Conservation (phyloP, 2,888 invertebrate genomes). For the Gryllus longicercus region DNA sequence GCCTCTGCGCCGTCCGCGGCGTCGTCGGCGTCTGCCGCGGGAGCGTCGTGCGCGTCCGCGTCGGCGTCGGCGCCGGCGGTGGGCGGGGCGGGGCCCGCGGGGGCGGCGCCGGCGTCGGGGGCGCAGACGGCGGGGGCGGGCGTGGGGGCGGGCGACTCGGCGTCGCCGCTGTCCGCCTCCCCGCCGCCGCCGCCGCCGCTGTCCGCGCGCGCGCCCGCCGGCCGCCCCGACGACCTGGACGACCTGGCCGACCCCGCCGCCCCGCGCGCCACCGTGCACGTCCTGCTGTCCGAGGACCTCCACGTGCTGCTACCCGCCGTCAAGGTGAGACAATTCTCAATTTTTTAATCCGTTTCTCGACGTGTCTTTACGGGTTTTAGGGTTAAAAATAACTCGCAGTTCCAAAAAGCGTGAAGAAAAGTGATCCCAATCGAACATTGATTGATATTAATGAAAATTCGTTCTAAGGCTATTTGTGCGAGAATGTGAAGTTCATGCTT, state of each 20-base stretch:
- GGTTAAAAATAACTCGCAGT: no score
- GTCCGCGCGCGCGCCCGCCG: not conserved
- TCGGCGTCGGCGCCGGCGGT: not conserved
- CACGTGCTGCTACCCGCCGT: conserved; percentile 74
- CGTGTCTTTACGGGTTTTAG: no score
- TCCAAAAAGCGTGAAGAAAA: no score
- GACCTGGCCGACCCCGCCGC: not conserved
- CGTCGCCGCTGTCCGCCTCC: not conserved
- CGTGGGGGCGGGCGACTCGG: not conserved
- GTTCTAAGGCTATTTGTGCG: no score
- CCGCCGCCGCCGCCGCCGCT: not conserved
- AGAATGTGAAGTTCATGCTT: no score
- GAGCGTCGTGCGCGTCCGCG: not conserved
- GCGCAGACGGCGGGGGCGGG: not conserved
- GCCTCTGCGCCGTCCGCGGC: not conserved
- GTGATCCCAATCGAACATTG: no score
- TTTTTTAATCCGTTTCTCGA: no score
- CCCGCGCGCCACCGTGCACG: conserved; percentile 27
- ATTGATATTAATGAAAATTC: no score
- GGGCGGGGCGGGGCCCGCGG: not conserved
- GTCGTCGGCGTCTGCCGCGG: not conserved
- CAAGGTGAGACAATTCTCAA: conserved; percentile 53
- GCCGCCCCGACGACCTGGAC: not conserved
- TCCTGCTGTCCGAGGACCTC: conserved; percentile 63
- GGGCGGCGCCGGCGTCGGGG: not conserved